A percentile compares a stretch with the other conserved stretches of the same genome.
Evolutionary conservation across 2,797 vertebrate genomes (phyloP).

Genomic region (Acrossocheilus fasciatus): DNA sequence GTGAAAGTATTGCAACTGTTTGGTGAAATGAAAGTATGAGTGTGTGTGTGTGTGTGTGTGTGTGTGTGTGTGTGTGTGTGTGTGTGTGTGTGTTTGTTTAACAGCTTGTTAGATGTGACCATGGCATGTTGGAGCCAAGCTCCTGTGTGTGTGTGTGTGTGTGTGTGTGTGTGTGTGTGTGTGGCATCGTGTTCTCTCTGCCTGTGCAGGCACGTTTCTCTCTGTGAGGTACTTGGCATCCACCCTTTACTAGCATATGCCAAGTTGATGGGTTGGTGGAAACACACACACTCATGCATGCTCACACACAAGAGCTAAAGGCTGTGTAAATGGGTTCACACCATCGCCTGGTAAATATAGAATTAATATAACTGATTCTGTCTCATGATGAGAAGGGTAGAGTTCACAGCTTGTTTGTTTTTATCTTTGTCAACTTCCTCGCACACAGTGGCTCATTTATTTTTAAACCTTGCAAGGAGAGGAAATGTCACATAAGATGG

Average conservation of each 20-base stretch:
- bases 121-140: slow-evolving; percentile 38
- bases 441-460: slow-evolving; percentile 55
- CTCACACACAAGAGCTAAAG: slow-evolving; percentile 11
- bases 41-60: slow-evolving; percentile 6
- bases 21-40: not conserved
- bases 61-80: not conserved
- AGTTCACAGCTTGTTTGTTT: slow-evolving; percentile 42
- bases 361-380: slow-evolving; percentile 56
- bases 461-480: slow-evolving; percentile 57
- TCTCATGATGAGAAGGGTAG: slow-evolving; percentile 46
- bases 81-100: slow-evolving; percentile 2
- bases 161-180: slow-evolving; percentile 20
- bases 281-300: slow-evolving; percentile 34
- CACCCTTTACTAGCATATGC: slow-evolving; percentile 38
- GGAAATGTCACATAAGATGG: slow-evolving; percentile 60
- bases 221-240: slow-evolving; percentile 53
- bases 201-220: slow-evolving; percentile 52
- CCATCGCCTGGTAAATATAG: slow-evolving; percentile 52
- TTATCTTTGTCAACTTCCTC: slow-evolving; percentile 50
- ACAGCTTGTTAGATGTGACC: slow-evolving; percentile 45
- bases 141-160: slow-evolving; percentile 6
- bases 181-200: slow-evolving; percentile 39
- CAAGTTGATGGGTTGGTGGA: slow-evolving; percentile 44
- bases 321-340: slow-evolving; percentile 46
- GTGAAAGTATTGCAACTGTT: not conserved